phyloP scores from a whole-genome alignment of 2,888 invertebrate genomes.

The Argynnis bischoffii region DNA sequence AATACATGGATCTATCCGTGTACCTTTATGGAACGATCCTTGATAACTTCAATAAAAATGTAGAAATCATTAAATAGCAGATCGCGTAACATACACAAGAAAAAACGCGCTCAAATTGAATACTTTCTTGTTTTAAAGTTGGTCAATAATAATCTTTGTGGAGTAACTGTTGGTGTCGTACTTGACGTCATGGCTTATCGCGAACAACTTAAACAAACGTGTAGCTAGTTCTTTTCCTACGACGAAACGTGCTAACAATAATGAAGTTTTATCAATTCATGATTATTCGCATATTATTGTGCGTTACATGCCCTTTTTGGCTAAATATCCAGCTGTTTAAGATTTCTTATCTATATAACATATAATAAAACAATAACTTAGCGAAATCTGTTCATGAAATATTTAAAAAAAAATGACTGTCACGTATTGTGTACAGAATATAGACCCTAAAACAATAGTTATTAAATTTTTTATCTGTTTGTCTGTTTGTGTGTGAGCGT shows the following conservation, averaged over 20 bases:
- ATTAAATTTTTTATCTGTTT: too few species aligned
- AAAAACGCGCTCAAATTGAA: too few species aligned
- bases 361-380: too few species aligned
- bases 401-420: neutral
- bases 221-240: slow-evolving; percentile 28
- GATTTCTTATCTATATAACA: neutral
- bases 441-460: too few species aligned
- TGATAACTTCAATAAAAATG: too few species aligned
- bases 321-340: neutral
- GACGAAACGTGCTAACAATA: slow-evolving; percentile 11
- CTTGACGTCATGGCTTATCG: slow-evolving; percentile 34
- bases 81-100: too few species aligned
- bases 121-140: neutral
- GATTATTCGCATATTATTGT: slow-evolving; percentile 16
- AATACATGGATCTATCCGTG: too few species aligned
- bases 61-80: too few species aligned
- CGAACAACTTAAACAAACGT: slow-evolving; percentile 25
- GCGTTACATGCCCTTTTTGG: neutral
- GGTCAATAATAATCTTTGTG: slow-evolving; percentile 6
- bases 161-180: slow-evolving; percentile 1
- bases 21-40: too few species aligned
- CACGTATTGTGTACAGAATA: too few species aligned
- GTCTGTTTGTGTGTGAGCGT: too few species aligned
- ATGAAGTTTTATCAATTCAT: slow-evolving; percentile 10
- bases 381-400: too few species aligned